Percentiles rank a stretch among this genome's conserved stretches.
Conservation (phyloP, 2,888 invertebrate genomes). For the Euplexia lucipara region DNA sequence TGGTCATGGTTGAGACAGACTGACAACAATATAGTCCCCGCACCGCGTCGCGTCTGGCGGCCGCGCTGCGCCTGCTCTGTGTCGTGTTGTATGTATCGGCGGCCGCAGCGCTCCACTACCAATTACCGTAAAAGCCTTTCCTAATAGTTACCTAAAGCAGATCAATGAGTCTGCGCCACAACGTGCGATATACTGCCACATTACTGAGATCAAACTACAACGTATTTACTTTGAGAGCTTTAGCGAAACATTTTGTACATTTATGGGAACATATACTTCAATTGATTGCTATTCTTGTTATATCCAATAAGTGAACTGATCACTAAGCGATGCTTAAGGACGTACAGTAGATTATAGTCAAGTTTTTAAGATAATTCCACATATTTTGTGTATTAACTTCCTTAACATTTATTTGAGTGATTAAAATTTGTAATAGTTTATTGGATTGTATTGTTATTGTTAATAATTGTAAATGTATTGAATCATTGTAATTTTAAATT, state of each 20-base stretch:
- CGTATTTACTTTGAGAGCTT: slow-evolving; percentile 6
- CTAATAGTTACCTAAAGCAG: slow-evolving; percentile 54
- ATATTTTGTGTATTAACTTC: too few relatives aligned
- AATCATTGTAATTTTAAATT: too few relatives aligned
- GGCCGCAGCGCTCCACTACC: slow-evolving; percentile 47
- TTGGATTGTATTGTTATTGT: too few relatives aligned
- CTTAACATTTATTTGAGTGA: too few relatives aligned
- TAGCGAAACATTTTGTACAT: slow-evolving; percentile 2
- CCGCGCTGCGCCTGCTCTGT: slow-evolving; percentile 9
- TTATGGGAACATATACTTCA: slow-evolving; percentile 31
- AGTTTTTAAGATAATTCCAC: not conserved
- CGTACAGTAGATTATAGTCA: not conserved
- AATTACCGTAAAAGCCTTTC: slow-evolving; percentile 72
- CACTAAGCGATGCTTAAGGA: not conserved
- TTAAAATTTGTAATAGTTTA: too few relatives aligned
- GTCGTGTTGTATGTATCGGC: slow-evolving; percentile 12
- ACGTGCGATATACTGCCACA: slow-evolving; percentile 43
- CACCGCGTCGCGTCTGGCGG: slow-evolving; percentile 12
- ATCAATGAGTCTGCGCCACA: slow-evolving; percentile 38
- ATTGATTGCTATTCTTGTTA: slow-evolving; percentile 27
- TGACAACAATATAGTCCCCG: too few relatives aligned
- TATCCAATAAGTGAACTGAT: slow-evolving; percentile 3
- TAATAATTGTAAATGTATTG: too few relatives aligned
- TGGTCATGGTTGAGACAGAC: too few relatives aligned
- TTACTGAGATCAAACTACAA: slow-evolving; percentile 44